Percentiles rank a stretch among this genome's conserved stretches.
Conservation (phyloP, 2,113 vertebrate species). For the Vidua chalybeata region DNA sequence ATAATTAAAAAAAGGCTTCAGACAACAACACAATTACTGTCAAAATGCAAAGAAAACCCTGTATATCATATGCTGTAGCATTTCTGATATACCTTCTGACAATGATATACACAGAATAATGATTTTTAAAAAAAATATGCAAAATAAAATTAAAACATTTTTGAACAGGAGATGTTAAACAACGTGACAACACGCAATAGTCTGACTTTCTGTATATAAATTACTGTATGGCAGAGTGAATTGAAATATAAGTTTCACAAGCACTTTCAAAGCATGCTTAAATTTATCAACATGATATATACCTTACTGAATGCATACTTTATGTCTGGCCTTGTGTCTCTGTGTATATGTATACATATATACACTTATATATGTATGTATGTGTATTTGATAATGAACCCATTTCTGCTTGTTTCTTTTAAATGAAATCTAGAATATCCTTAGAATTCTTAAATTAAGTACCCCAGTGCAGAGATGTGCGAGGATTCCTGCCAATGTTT, state of each 20-base stretch:
- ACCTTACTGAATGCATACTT: not conserved
- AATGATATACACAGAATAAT: not conserved
- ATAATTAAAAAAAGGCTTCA: not conserved
- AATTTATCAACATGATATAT: not conserved
- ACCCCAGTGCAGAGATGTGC: not conserved
- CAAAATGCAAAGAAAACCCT: not conserved
- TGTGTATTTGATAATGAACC: not conserved
- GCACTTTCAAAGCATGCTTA: not conserved
- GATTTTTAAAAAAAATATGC: not conserved
- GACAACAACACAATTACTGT: not conserved
- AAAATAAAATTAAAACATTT: not conserved
- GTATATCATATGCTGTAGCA: not conserved
- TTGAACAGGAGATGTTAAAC: not conserved
- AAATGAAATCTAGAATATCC: not conserved
- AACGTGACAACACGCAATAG: not conserved
- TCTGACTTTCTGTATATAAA: not conserved
- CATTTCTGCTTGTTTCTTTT: not conserved
- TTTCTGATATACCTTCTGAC: not conserved
- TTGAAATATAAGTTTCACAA: not conserved
- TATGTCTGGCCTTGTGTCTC: not conserved
- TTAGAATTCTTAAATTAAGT: not conserved
- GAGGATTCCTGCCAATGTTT: not conserved
- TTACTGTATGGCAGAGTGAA: not conserved
- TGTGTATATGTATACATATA: not conserved
- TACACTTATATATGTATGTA: fast-evolving